Percentiles rank a stretch among this genome's conserved stretches.
These are phyloP conservation scores for Saccopteryx leptura DNA, from an alignment of 2,113 vertebrate species.

Conservation along the genomic window DNA sequence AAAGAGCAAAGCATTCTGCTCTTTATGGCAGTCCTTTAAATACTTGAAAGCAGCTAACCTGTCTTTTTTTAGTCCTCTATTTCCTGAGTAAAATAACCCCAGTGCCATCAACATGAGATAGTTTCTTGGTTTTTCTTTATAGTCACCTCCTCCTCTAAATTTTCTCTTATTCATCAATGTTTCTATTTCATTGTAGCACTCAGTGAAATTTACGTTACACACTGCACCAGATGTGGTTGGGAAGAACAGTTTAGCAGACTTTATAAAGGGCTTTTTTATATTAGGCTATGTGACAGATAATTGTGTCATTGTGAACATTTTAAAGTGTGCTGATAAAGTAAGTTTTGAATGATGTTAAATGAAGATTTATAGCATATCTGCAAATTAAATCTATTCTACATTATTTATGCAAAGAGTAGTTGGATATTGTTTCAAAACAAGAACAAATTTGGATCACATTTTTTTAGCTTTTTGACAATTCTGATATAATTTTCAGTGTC, in stretches of 20 bases:
- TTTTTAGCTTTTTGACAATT: slow-evolving; percentile 18
- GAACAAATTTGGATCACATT: background rate
- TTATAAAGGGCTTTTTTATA: background rate
- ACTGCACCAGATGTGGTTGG: background rate
- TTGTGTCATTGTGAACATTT: slow-evolving; percentile 42
- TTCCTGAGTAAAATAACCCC: background rate
- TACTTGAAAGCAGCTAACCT: background rate
- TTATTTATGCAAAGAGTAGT: background rate
- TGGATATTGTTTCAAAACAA: slow-evolving; percentile 46
- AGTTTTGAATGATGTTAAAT: slow-evolving; percentile 26
- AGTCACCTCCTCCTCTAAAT: too few species aligned
- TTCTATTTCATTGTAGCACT: background rate
- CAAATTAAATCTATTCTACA: slow-evolving; percentile 10
- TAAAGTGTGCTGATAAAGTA: background rate
- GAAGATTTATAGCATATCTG: background rate
- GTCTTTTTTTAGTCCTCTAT: background rate
- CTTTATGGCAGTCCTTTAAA: background rate
- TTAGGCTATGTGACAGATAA: slow-evolving; percentile 6
- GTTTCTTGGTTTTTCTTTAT: background rate
- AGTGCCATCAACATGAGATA: background rate
- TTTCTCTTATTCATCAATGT: background rate
- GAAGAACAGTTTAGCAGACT: background rate
- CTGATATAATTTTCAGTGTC: slow-evolving; percentile 27
- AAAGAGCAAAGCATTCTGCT: background rate
- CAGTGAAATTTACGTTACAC: background rate